Percentiles rank a stretch among this genome's conserved stretches.
Evolutionary conservation across 2,797 vertebrate species (phyloP).

Genomic region (Phoeniculus purpureus): DNA sequence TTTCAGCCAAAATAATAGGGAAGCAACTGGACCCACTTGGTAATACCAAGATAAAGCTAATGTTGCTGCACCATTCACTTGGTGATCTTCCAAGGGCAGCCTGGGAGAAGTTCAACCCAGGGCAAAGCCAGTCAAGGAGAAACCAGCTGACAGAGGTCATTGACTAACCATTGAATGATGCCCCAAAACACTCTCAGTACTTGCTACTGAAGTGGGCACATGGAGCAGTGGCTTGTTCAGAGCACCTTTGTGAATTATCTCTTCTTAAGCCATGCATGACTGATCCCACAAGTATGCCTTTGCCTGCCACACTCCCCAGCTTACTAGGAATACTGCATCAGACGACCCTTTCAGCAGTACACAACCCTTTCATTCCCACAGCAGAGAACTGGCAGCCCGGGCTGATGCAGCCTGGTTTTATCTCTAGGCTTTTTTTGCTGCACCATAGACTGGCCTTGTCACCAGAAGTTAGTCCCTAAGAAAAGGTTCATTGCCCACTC

Average conservation of each 20-base stretch:
- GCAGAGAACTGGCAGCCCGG: background rate
- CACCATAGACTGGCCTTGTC: background rate
- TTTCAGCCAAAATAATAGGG: background rate
- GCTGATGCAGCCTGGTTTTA: background rate
- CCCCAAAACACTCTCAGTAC: background rate
- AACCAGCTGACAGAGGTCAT: background rate
- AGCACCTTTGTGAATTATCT: background rate
- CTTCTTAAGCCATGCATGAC: background rate
- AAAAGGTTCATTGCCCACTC: background rate
- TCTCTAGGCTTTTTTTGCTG: background rate
- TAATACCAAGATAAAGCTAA: background rate
- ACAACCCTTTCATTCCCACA: background rate
- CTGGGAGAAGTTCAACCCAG: background rate
- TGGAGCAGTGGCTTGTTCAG: background rate
- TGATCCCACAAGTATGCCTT: background rate
- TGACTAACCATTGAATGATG: background rate
- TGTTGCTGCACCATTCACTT: background rate
- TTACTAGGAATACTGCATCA: background rate
- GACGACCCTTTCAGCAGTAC: background rate
- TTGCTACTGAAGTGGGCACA: background rate
- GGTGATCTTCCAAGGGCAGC: background rate
- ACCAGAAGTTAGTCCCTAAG: background rate
- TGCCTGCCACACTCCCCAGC: background rate
- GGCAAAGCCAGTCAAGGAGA: background rate
- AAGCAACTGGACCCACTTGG: background rate